Evolutionary conservation across 2,113 vertebrate species (phyloP).

Genomic region (Grantiella picta): DNA sequence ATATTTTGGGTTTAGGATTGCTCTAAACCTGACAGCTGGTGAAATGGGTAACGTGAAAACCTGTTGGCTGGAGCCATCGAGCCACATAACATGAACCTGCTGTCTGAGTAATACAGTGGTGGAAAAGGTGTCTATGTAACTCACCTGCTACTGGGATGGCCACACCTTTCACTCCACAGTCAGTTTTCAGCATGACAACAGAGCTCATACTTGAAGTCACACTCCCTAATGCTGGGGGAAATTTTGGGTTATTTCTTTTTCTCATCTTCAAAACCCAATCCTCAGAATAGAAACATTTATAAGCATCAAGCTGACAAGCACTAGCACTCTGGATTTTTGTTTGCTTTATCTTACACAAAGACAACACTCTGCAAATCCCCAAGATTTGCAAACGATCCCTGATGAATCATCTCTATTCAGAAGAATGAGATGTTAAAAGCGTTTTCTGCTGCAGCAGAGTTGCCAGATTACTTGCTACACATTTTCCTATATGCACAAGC

Average conservation of each 20-base stretch:
- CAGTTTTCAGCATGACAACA: not conserved
- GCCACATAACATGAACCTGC: fast-evolving
- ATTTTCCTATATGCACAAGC: not conserved
- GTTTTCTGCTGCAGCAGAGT: not conserved
- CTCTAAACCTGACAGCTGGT: not conserved
- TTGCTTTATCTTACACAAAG: constrained; percentile 1
- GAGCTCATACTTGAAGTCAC: not conserved
- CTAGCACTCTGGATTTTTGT: not conserved
- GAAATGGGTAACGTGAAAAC: not conserved
- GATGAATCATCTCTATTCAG: not conserved
- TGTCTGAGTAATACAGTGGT: not conserved
- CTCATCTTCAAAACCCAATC: not conserved
- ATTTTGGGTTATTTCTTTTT: not conserved
- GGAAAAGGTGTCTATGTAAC: not conserved
- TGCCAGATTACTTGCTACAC: not conserved
- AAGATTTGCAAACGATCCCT: not conserved
- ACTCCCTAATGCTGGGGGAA: not conserved
- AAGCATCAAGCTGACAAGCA: not conserved
- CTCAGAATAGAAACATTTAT: constrained; percentile 7
- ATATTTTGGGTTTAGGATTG: not conserved
- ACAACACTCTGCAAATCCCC: not conserved
- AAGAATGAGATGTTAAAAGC: not conserved
- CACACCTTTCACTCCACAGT: not conserved
- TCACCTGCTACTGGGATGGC: not conserved
- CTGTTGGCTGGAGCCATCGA: not conserved